Conservation (phyloP, 2,888 invertebrate genomes). For the Sacculina carcini region DNA sequence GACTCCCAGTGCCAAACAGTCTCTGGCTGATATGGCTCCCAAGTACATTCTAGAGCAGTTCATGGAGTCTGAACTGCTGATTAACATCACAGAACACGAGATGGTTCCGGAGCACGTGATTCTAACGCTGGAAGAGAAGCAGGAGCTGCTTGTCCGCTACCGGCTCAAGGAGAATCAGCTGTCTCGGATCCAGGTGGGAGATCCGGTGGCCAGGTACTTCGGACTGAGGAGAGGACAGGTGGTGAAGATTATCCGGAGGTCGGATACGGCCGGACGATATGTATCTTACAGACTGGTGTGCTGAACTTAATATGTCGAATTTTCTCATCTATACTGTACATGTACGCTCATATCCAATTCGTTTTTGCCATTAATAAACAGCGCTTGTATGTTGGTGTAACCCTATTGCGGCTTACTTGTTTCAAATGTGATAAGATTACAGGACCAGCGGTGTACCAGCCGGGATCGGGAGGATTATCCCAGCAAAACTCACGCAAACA, state of each 20-base stretch:
- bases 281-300: constrained; percentile 80
- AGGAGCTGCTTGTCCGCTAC: constrained; percentile 46
- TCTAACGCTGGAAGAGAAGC: constrained; percentile 90
- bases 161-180: constrained; percentile 96
- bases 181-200: constrained; percentile 95
- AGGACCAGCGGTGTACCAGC: too few species aligned
- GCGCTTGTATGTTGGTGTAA: too few species aligned
- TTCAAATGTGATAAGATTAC: too few species aligned
- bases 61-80: constrained; percentile 72
- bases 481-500: too few species aligned
- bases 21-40: constrained; percentile 91
- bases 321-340: not conserved
- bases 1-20: constrained; percentile 96
- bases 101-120: constrained; percentile 97
- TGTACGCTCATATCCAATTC: too few species aligned
- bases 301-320: not conserved
- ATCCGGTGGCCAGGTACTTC: constrained; percentile 95
- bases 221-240: constrained; percentile 90
- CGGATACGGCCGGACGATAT: constrained; percentile 93
- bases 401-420: too few species aligned
- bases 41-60: constrained; percentile 96
- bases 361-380: too few species aligned
- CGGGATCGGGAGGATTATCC: too few species aligned
- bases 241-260: constrained; percentile 87
- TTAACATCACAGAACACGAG: constrained; percentile 94